Evolutionary conservation across 2,797 vertebrate species (phyloP).

Genomic region (Micromesistius poutassou): DNA sequence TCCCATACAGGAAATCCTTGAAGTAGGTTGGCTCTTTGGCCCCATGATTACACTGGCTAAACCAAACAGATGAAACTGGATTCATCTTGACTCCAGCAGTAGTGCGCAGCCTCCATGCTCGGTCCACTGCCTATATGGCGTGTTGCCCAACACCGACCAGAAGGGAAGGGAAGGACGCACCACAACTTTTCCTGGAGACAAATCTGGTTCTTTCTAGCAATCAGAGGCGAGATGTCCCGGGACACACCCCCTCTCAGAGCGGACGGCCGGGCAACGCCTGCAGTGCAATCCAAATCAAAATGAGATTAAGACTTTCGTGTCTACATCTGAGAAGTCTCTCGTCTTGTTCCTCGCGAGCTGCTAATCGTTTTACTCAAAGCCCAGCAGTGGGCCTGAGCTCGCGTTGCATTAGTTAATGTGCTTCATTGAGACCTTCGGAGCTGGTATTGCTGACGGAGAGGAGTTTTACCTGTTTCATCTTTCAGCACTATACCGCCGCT

Average conservation of each 20-base stretch:
- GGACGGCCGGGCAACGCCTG: not conserved
- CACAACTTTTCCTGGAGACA: not conserved
- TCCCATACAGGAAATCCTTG: constrained; percentile 11
- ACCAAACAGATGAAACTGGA: constrained; percentile 32
- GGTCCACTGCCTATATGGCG: no score
- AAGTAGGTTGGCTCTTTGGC: constrained; percentile 18
- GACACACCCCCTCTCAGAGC: not conserved
- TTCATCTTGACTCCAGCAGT: constrained; percentile 19
- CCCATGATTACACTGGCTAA: constrained; percentile 22
- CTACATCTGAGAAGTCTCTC: not conserved
- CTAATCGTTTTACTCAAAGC: not conserved
- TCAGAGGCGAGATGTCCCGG: not conserved
- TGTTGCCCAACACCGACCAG: not conserved
- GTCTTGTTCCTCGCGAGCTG: not conserved
- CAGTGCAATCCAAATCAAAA: not conserved
- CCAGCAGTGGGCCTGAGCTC: not conserved
- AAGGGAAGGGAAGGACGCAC: not conserved
- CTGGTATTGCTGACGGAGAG: not conserved
- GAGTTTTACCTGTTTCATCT: not conserved
- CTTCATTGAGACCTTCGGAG: not conserved
- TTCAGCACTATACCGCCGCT: not conserved
- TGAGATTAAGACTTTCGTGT: constrained; percentile 6
- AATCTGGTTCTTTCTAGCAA: not conserved
- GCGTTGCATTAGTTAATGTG: not conserved
- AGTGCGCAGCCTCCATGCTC: constrained; percentile 16